Base-by-base conservation (phyloP, 1,140 invertebrate genomes). In the Anastrepha obliqua region DNA sequence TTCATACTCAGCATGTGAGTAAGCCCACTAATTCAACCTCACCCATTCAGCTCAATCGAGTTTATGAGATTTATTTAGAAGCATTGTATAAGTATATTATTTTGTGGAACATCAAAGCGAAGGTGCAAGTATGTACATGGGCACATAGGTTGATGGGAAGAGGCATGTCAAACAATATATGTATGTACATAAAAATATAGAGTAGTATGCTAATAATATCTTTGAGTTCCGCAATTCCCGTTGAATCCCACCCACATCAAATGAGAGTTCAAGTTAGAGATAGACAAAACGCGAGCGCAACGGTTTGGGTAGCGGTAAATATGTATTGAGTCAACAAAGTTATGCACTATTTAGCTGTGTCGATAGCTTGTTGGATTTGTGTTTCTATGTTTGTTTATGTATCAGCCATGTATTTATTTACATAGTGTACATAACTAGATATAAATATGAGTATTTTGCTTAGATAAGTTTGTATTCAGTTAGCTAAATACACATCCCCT, bases 341-440 rank as follows among this genome's bases (percentile, higher is more conserved):
- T 44, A 15, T 47, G 67, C 67, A 74, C 67, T 44, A 74, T 74
- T 74, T 74, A 74, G 67, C 39, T 74, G 67, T n/a, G 39, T 47
- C 44, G 67, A 74, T 74, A 74, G 42, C 44, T 74, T 74, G 42
- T 74, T 74, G 44, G 67, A 74, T 74, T 74, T 74, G 67, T 74
- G 39, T 74, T 15, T 47, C 60, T 62, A 13, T 74, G 67, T 74
- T 74, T 44, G 44, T 74, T 74, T 74, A n/a, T 44, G 67, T 47
- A 74, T 47, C 67, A 74, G 44, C 67, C 44, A 17, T 74, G 11
- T 74, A 74, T 74, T 74, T 74, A 74, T 74, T 74, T 74, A 15
- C 29, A 11, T 47, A 74, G 29, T 17, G 42, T 39, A 74, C 67
- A 74, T 39, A 74, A 6, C 2, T 0, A 47, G 2, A 65, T 65